phyloP scores from a whole-genome alignment of 2,113 vertebrate genomes.

The Reinhardtius hippoglossoides region DNA sequence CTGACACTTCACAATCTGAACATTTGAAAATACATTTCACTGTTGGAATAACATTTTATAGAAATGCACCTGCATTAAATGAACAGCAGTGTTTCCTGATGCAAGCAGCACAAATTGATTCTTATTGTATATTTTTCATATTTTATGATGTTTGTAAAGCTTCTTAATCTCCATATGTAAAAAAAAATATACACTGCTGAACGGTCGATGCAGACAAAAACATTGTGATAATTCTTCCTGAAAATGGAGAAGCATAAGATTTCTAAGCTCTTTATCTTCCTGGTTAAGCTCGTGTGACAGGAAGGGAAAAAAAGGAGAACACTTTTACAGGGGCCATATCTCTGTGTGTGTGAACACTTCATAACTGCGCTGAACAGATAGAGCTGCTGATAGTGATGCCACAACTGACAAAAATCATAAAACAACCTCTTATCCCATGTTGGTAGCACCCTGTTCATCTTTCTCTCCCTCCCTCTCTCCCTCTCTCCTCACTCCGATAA shows the following conservation, averaged over 20 bases:
- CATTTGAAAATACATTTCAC: neutral
- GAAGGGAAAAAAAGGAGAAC: neutral
- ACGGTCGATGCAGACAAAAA: neutral
- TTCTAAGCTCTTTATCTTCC: conserved; percentile 1
- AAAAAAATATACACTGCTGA: neutral
- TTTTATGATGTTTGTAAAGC: neutral
- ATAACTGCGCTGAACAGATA: neutral
- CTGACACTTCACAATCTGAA: neutral
- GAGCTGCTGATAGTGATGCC: neutral
- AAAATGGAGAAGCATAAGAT: neutral
- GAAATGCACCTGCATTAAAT: neutral
- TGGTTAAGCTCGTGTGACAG: neutral
- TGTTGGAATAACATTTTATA: neutral
- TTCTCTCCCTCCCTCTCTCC: conserved; percentile 1
- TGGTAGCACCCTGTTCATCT: neutral
- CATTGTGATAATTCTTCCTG: conserved; percentile 7
- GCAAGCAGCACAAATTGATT: neutral
- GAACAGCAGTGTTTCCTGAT: neutral
- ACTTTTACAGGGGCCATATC: neutral
- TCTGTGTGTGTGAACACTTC: neutral
- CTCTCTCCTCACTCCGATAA: neutral
- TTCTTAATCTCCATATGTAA: neutral
- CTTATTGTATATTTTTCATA: neutral
- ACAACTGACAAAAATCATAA: neutral
- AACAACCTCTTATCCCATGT: conserved; percentile 1